Evolutionary conservation across 2,888 invertebrate species (phyloP).

Genomic region (Drosophila paucipuncta): DNA sequence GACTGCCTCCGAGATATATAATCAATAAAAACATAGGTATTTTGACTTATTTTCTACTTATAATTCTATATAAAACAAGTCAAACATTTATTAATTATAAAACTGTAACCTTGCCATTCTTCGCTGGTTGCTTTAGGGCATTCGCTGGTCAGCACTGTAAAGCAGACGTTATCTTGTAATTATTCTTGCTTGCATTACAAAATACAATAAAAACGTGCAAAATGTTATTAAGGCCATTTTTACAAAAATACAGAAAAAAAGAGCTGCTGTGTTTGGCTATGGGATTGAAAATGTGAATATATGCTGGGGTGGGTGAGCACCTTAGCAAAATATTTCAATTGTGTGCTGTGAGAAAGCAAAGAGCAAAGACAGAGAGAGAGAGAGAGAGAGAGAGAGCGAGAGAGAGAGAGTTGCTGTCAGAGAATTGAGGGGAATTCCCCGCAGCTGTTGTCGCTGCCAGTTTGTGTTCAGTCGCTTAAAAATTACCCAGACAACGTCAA

Average conservation of each 20-base stretch:
- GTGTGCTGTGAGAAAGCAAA: conserved; percentile 10
- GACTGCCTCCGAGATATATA: background rate
- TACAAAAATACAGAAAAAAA: background rate
- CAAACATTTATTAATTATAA: background rate
- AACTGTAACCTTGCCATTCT: background rate
- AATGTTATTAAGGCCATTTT: conserved; percentile 51
- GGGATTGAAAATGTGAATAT: conserved; percentile 26
- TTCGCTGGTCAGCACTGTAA: conserved; percentile 14
- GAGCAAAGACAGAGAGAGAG: background rate
- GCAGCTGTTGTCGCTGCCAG: conserved; percentile 52
- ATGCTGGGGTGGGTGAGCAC: conserved; percentile 31
- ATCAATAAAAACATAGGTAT: background rate
- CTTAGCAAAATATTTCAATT: conserved; percentile 50
- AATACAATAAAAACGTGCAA: conserved; percentile 69
- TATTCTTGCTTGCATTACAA: conserved; percentile 64
- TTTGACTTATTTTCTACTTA: background rate
- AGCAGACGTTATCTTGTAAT: conserved; percentile 38
- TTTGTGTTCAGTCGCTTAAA: conserved; percentile 59
- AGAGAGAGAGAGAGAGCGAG: background rate
- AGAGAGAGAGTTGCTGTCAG: background rate
- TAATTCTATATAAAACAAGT: background rate
- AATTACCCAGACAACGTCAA: conserved; percentile 71
- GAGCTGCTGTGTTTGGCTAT: conserved; percentile 5
- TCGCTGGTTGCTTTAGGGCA: conserved; percentile 22
- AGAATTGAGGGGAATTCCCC: conserved; percentile 32